phyloP scores from a whole-genome alignment of 2,888 invertebrate species.

The Fabriciana adippe region DNA sequence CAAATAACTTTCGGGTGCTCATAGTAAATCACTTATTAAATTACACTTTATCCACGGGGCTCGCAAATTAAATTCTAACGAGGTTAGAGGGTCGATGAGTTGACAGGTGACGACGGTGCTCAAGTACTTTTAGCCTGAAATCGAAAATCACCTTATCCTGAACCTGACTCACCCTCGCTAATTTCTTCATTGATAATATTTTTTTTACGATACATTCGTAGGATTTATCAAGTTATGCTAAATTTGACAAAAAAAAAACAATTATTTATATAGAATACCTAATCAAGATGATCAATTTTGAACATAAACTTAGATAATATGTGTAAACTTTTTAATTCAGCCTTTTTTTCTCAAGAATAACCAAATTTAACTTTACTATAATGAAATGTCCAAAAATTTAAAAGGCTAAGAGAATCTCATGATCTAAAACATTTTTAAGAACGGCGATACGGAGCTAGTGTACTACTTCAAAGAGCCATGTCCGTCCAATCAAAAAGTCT shows the following conservation, averaged over 20 bases:
- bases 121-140: conserved; percentile 41
- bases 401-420: neutral
- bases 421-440: conserved; percentile 5
- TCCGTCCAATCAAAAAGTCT: conserved; percentile 38
- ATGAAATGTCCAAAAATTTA: neutral
- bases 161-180: conserved; percentile 23
- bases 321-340: no score
- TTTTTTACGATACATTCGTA: conserved; percentile 6
- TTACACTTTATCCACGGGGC: conserved; percentile 52
- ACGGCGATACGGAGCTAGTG: neutral
- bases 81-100: conserved; percentile 48
- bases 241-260: neutral
- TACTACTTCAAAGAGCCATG: conserved; percentile 29
- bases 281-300: no score
- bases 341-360: no score
- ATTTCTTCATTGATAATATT: conserved; percentile 21
- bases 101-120: conserved; percentile 71
- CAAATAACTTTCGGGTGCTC: conserved; percentile 32
- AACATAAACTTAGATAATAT: no score
- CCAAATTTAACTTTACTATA: no score
- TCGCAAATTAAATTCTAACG: conserved; percentile 70
- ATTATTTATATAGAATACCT: neutral
- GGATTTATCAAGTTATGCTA: conserved; percentile 1
- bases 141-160: conserved; percentile 34
- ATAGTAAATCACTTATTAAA: conserved; percentile 52